A percentile compares a stretch with the other conserved stretches of the same genome.
phyloP scores from a whole-genome alignment of 2,113 vertebrate species.

The Acrocephalus kingi region DNA sequence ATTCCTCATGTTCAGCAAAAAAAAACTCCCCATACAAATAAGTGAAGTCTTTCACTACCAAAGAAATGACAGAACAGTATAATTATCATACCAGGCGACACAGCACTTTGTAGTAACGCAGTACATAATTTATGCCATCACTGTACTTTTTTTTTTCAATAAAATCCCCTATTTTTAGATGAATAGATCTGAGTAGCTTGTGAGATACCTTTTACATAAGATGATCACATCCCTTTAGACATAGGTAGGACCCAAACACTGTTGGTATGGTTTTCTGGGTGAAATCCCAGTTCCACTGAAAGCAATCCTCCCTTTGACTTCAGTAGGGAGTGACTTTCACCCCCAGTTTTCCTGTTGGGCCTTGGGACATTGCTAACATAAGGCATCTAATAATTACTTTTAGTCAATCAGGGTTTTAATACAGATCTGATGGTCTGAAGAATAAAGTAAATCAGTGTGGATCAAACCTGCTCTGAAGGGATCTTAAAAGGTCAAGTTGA shows the following conservation, averaged over 20 bases:
- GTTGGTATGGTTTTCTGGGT: not conserved
- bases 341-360: not conserved
- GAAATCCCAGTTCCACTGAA: not conserved
- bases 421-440: slow-evolving; percentile 14
- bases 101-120: slow-evolving; percentile 15
- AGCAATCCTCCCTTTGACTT: not conserved
- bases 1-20: slow-evolving; percentile 13
- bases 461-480: slow-evolving; percentile 32
- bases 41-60: slow-evolving; percentile 18
- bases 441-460: slow-evolving; percentile 28
- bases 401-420: slow-evolving; percentile 16
- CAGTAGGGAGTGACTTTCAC: not conserved
- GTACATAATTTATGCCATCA: slow-evolving; percentile 31
- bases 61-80: slow-evolving; percentile 16
- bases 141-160: not conserved
- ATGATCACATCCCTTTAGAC: not conserved
- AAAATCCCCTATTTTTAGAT: slow-evolving; percentile 21
- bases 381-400: not conserved
- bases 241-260: not conserved
- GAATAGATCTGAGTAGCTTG: not conserved
- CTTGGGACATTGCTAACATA: not conserved
- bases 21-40: not conserved
- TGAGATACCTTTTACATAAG: not conserved
- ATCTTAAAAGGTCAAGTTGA: slow-evolving; percentile 35
- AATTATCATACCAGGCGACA: slow-evolving; percentile 2